Conservation (phyloP, 2,797 vertebrate species). For the Lagocephalus sceleratus region DNA sequence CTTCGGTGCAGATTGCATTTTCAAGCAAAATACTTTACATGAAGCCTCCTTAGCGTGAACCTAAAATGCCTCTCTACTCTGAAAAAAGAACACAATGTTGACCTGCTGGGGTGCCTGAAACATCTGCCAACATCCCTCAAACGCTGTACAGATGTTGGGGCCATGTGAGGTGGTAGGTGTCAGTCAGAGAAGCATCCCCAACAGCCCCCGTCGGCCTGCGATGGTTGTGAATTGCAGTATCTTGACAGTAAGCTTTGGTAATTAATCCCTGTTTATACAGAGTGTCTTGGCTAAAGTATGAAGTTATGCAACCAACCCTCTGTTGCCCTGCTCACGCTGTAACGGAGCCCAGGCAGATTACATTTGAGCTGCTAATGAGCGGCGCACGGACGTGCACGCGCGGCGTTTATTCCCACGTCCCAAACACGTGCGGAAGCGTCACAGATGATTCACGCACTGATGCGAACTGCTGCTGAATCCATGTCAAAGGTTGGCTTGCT, state of each 20-base stretch:
- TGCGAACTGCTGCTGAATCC: conserved; percentile 6
- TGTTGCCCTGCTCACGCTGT: conserved; percentile 29
- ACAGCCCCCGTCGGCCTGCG: conserved; percentile 9
- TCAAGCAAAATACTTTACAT: too few species aligned
- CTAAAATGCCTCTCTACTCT: too few species aligned
- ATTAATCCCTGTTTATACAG: conserved; percentile 49
- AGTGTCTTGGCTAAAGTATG: conserved; percentile 44
- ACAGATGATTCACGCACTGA: neutral
- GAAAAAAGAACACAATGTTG: too few species aligned
- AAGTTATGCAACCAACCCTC: conserved; percentile 44
- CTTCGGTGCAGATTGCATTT: too few species aligned
- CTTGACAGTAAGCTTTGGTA: conserved; percentile 45
- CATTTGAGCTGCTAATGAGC: conserved; percentile 42
- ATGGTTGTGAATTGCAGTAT: conserved; percentile 25
- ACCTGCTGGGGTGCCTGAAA: too few species aligned
- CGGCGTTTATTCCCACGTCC: conserved; percentile 7
- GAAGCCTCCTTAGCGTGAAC: too few species aligned
- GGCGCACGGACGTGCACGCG: conserved; percentile 5
- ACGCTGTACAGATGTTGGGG: neutral
- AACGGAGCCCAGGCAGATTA: conserved; percentile 36
- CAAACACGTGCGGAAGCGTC: neutral
- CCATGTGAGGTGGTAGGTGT: neutral
- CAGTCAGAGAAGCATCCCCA: neutral
- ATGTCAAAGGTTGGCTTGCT: conserved; percentile 52
- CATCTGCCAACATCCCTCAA: too few species aligned